Conservation (phyloP, 2,888 invertebrate genomes). For the Omphaloscelis lunosa region DNA sequence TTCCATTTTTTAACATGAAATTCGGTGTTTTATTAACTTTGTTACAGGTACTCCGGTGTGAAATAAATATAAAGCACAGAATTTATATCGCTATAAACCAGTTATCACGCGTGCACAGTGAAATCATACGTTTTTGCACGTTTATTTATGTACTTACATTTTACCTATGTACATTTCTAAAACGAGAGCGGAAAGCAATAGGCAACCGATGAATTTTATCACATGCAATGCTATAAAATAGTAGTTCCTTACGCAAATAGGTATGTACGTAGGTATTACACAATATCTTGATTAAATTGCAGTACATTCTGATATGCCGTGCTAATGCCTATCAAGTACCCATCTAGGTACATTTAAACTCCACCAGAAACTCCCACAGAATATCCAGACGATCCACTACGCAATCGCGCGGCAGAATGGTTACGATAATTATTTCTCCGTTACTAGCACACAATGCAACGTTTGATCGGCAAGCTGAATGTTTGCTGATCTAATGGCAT, state of each 20-base stretch:
- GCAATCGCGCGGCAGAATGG: conserved; percentile 56
- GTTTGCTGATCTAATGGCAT: conserved; percentile 88
- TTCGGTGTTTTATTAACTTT: conserved; percentile 63
- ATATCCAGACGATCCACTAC: conserved; percentile 36
- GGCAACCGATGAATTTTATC: neutral
- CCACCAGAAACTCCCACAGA: conserved; percentile 4
- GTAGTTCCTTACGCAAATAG: neutral
- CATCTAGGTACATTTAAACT: neutral
- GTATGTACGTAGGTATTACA: neutral
- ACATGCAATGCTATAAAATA: neutral
- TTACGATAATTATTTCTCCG: conserved; percentile 75
- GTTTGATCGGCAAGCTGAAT: conserved; percentile 81
- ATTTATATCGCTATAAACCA: conserved; percentile 77
- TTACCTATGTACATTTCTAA: conserved; percentile 8
- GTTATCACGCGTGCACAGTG: conserved; percentile 68
- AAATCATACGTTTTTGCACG: conserved; percentile 41
- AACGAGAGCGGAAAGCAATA: conserved; percentile 4
- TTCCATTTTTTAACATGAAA: conserved; percentile 57
- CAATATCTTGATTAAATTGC: neutral
- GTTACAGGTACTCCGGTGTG: conserved; percentile 58
- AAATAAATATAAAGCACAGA: conserved; percentile 70
- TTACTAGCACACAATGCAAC: conserved; percentile 77
- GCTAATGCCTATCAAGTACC: neutral
- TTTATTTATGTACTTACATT: conserved; percentile 26
- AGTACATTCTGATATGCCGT: neutral